These are phyloP conservation scores for Aulostomus chinensis DNA, from an alignment of 2,797 vertebrate species.

Conservation along the genomic window DNA sequence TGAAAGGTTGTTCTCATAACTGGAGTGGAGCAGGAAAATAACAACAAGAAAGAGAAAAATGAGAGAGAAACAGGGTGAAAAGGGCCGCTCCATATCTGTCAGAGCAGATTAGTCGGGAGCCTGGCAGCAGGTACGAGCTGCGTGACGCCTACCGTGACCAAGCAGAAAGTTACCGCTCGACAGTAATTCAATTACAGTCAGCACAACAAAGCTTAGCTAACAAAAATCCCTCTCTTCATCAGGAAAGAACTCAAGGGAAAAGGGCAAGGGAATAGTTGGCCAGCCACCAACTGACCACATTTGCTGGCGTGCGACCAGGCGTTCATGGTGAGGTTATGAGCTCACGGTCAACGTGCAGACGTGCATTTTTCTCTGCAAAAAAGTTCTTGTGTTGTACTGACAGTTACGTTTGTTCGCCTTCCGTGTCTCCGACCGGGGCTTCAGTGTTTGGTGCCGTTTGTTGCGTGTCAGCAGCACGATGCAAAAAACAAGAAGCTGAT, in stretches of 20 bases:
- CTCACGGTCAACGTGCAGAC: conserved; percentile 46
- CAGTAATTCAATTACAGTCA: conserved; percentile 68
- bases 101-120: conserved; percentile 56
- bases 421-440: no score
- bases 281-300: conserved; percentile 66
- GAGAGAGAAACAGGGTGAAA: conserved; percentile 62
- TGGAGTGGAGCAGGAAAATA: conserved; percentile 60
- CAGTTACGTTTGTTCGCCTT: no score
- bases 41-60: conserved; percentile 70
- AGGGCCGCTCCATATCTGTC: conserved; percentile 75
- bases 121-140: conserved; percentile 61
- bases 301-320: conserved; percentile 60
- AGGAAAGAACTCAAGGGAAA: conserved; percentile 63
- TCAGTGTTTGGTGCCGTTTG: no score
- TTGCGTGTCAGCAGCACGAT: no score
- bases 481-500: no score
- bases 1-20: conserved; percentile 71
- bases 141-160: conserved; percentile 72
- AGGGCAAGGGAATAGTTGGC: conserved; percentile 65
- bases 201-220: conserved; percentile 62
- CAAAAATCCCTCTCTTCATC: conserved; percentile 58
- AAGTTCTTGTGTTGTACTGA: no score
- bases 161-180: conserved; percentile 65
- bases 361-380: conserved; percentile 31
- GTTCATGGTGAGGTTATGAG: conserved; percentile 56